phyloP scores from a whole-genome alignment of 2,888 invertebrate species.

The Drosophila gaucha region DNA sequence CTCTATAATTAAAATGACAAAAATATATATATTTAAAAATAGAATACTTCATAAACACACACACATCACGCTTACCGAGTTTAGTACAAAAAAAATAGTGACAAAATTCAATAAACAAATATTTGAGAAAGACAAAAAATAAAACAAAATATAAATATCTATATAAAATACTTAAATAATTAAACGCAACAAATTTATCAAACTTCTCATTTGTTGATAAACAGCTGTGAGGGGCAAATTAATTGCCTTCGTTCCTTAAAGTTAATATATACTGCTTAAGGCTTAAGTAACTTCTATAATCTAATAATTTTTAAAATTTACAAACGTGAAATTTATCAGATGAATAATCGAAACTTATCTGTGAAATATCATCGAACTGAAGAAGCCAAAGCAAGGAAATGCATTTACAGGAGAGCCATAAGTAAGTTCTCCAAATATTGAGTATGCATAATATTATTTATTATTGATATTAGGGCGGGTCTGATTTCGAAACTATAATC shows the following conservation, averaged over 20 bases:
- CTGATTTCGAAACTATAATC: no score
- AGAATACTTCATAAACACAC: conserved; percentile 29
- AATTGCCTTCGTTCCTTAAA: no score
- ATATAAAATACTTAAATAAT: no score
- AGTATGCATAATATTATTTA: no score
- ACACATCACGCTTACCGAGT: conserved; percentile 12
- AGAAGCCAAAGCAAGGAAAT: conserved; percentile 18
- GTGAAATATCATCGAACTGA: neutral
- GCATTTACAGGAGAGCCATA: conserved; percentile 67
- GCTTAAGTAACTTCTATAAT: no score
- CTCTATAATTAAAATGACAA: conserved; percentile 45
- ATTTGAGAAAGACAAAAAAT: conserved; percentile 7
- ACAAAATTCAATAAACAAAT: conserved; percentile 11
- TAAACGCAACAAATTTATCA: no score
- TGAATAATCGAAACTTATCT: conserved; percentile 1
- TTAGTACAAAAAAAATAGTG: conserved; percentile 32
- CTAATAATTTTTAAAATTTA: neutral
- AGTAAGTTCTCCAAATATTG: conserved; percentile 45
- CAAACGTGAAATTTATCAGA: neutral
- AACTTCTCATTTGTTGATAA: no score
- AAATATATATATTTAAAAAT: conserved; percentile 59
- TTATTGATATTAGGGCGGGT: no score
- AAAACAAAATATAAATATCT: neutral
- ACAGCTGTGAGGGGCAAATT: no score
- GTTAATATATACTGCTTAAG: no score